Evolutionary conservation across 1,140 invertebrate genomes (phyloP).

Genomic region (Euwallacea similis): DNA sequence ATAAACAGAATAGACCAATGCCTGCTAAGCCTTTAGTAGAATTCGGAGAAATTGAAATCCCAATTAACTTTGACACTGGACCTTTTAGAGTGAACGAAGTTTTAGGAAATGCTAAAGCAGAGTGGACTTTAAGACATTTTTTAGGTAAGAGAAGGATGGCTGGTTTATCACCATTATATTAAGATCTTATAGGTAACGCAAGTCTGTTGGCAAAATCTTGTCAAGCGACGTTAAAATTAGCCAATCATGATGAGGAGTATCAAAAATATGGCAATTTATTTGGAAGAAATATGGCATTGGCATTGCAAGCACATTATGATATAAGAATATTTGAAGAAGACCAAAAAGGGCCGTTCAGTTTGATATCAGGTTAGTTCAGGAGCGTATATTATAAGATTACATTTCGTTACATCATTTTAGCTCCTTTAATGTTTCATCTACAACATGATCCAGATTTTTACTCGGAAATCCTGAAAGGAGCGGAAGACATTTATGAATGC

Average conservation of each 20-base stretch:
- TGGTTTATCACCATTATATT: background rate
- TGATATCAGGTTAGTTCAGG: constrained; percentile 61
- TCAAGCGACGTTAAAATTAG: constrained; percentile 78
- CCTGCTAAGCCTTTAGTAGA: constrained; percentile 62
- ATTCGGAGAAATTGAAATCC: constrained; percentile 37
- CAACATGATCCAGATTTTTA: constrained; percentile 72
- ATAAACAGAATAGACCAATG: constrained; percentile 72
- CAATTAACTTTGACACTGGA: constrained; percentile 37
- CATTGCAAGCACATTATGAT: constrained; percentile 79
- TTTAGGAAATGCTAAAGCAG: constrained; percentile 56
- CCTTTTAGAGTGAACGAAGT: constrained; percentile 44
- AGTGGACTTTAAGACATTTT: constrained; percentile 83
- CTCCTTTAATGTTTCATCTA: constrained; percentile 81
- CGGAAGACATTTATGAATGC: constrained; percentile 68
- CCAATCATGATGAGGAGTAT: constrained; percentile 70
- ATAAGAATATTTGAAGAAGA: constrained; percentile 33
- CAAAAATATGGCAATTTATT: constrained; percentile 81
- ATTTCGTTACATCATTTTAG: constrained; percentile 45
- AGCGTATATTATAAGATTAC: background rate
- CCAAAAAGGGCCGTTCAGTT: constrained; percentile 58
- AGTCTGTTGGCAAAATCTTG: constrained; percentile 65
- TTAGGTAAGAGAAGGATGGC: constrained; percentile 58
- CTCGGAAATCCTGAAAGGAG: constrained; percentile 69
- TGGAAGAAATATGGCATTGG: constrained; percentile 85
- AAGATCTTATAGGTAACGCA: constrained; percentile 22